Percentiles rank a stretch among this genome's conserved stretches.
Conservation (phyloP, 1,140 invertebrate genomes). For the Drosophila biarmipes region DNA sequence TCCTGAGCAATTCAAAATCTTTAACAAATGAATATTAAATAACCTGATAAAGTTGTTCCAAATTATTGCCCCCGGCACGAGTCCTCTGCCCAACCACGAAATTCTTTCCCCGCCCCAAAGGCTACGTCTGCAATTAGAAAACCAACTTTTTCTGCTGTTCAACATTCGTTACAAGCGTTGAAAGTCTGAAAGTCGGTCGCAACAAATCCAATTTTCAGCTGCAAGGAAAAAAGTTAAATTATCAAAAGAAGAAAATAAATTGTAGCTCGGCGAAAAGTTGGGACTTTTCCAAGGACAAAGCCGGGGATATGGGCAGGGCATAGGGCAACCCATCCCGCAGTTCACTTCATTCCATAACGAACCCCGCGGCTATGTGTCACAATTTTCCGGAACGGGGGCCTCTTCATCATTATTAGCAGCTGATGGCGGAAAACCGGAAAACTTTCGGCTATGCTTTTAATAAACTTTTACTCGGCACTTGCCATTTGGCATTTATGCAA, state of each 20-base stretch:
- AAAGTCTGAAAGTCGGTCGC: constrained; percentile 54
- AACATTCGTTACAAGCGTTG: constrained; percentile 48
- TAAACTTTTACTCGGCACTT: constrained; percentile 70
- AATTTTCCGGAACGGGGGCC: constrained; percentile 50
- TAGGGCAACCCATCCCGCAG: constrained; percentile 17
- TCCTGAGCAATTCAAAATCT: constrained; percentile 1
- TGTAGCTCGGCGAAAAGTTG: constrained; percentile 56
- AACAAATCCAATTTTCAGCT: constrained; percentile 61
- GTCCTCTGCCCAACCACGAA: background rate
- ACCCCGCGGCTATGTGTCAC: constrained; percentile 69
- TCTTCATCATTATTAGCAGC: constrained; percentile 57
- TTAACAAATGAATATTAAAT: constrained; percentile 48
- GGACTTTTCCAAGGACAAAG: constrained; percentile 25
- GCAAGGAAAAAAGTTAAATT: constrained; percentile 54
- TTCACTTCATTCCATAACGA: constrained; percentile 4
- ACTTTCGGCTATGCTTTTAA: constrained; percentile 66
- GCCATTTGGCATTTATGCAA: constrained; percentile 71
- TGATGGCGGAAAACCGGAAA: constrained; percentile 27
- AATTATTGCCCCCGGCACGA: constrained; percentile 15
- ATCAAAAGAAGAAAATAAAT: constrained; percentile 61
- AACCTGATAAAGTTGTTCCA: constrained; percentile 40
- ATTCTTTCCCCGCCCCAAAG: background rate
- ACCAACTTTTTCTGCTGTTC: constrained; percentile 38
- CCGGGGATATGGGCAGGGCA: background rate
- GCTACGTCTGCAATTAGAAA: constrained; percentile 42